Evolutionary conservation across 1,140 invertebrate genomes (phyloP).

Genomic region (Laupala kohalensis): DNA sequence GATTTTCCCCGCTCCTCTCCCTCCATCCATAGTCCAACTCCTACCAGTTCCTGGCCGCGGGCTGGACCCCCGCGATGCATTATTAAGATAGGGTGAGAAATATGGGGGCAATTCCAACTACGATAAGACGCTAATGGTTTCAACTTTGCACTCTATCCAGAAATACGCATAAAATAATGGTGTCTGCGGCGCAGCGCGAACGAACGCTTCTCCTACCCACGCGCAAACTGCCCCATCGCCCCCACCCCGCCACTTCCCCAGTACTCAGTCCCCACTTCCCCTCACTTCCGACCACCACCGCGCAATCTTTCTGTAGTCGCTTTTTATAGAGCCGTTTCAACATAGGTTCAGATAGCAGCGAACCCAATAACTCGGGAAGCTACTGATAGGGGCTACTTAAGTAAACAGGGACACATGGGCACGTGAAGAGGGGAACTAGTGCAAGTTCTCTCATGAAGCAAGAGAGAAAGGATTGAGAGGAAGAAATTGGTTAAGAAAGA

Average conservation of each 20-base stretch:
- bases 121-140: conserved; percentile 18
- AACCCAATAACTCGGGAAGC: neutral
- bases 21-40: neutral
- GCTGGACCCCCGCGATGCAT: conserved; percentile 10
- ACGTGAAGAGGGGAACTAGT: neutral
- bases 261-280: neutral
- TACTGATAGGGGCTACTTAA: neutral
- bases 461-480: neutral
- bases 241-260: neutral
- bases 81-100: conserved; percentile 18
- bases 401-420: neutral
- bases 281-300: neutral
- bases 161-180: conserved; percentile 15
- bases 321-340: conserved; percentile 7
- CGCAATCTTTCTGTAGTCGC: neutral
- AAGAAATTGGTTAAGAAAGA: no score
- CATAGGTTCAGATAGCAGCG: neutral
- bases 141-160: conserved; percentile 18
- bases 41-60: neutral
- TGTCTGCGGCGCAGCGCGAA: neutral
- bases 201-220: neutral
- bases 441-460: neutral
- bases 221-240: neutral
- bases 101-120: conserved; percentile 14
- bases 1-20: neutral